Evolutionary conservation across 1,140 invertebrate genomes (phyloP), one percentile per base, ranked within the genome.

Genomic region (Oryzaephilus surinamensis): DNA sequence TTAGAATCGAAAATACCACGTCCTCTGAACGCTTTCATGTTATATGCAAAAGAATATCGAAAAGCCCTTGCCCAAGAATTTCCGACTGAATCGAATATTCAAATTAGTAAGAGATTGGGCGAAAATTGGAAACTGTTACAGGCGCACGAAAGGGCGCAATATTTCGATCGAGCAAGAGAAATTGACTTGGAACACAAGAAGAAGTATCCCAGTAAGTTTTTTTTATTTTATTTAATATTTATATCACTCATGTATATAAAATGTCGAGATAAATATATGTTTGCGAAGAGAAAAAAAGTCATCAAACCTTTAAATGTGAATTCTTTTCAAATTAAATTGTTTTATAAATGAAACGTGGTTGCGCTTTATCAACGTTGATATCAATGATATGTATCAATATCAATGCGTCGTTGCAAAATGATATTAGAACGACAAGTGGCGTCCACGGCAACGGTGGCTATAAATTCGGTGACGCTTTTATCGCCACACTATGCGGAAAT

Each of bases 21-120:
- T 11, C 76, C 76, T 6, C 72, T 73, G 3, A 77, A 78, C 54
- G 74, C 76, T 0, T 78, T 78, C 41, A 77, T 78, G 74, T 46
- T 77, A 0, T 77, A 74, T 41, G 75, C 73, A n/a, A 74, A 76
- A 50, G 67, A 74, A 21, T 72, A 72, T 61, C 48, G 76, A 7
- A 74, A 71, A 46, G 65, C 66, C 45, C 52, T 78, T 7, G 68
- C 73, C 4, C 48, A 60, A 6, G 54, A 71, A 43, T 70, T 70
- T 62, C 74, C 72, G 2, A 51, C 61, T 0, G 72, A 75, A 34
- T 74, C 70, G 6, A 78, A 78, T 52, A 77, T 76, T 52, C 67
- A 74, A 38, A 76, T 78, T 27, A 77, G 74, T 41, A 70, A 73
- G 43, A 65, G 72, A 55, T 51, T 74, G 24, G 72, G 73, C 3